Percentiles rank a stretch among this genome's conserved stretches.
Evolutionary conservation across 2,797 vertebrate species (phyloP).

Genomic region (Cossypha heuglini): DNA sequence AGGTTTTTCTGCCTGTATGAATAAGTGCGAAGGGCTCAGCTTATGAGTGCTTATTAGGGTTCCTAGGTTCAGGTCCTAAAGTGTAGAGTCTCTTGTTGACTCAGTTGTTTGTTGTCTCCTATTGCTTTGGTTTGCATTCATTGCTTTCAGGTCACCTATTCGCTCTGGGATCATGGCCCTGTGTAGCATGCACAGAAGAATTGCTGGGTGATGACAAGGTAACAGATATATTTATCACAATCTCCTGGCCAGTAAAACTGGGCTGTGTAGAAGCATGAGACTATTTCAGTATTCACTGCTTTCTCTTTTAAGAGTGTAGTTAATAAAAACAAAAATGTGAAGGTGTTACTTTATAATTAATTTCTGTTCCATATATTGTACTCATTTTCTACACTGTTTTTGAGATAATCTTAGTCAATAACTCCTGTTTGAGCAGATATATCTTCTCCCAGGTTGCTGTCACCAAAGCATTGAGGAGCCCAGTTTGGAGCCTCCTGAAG

Average conservation of each 20-base stretch:
- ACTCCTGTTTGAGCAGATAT: not conserved
- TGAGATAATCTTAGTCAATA: not conserved
- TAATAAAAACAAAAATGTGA: not conserved
- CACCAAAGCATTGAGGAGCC: not conserved
- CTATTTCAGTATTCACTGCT: not conserved
- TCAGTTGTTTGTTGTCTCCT: not conserved
- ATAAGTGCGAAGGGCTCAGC: not conserved
- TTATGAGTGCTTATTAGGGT: not conserved
- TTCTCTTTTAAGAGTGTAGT: not conserved
- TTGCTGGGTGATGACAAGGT: not conserved
- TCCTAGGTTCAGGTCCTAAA: not conserved
- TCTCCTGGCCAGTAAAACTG: not conserved
- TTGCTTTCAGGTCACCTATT: not conserved
- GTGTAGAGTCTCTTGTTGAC: not conserved
- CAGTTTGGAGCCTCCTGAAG: not conserved
- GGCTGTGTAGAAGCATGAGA: not conserved
- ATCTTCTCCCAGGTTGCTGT: not conserved
- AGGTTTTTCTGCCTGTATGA: not conserved
- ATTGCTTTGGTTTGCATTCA: not conserved
- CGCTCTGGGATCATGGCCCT: not conserved
- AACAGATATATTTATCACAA: rapidly evolving
- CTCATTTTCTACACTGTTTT: not conserved
- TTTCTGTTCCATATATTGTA: not conserved
- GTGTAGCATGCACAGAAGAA: not conserved
- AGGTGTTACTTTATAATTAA: not conserved